phyloP scores from a whole-genome alignment of 92 coral and sea anemone species.

The Pocillopora meandrina region DNA sequence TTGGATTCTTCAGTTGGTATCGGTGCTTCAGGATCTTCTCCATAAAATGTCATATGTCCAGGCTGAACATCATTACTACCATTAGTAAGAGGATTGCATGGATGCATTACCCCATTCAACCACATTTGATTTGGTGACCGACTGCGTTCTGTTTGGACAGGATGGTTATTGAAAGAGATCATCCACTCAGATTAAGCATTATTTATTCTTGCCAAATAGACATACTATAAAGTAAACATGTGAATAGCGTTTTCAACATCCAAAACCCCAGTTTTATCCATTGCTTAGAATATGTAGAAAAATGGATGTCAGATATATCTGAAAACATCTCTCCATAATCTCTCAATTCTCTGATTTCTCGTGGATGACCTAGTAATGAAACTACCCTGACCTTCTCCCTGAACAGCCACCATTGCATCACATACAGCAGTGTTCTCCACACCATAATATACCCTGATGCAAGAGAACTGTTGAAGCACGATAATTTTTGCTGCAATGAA shows the following conservation, averaged over 20 bases:
- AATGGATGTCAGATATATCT: conserved; percentile 57
- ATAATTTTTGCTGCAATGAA: no score
- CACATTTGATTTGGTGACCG: conserved; percentile 75
- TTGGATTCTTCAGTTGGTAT: conserved; percentile 51
- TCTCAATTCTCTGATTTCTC: conserved; percentile 72
- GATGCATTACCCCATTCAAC: conserved; percentile 66
- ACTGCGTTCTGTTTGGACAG: conserved; percentile 52
- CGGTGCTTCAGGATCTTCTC: conserved; percentile 65
- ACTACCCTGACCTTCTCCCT: conserved; percentile 68
- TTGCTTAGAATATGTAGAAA: conserved; percentile 69
- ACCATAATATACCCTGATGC: no score
- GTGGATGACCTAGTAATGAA: conserved; percentile 81
- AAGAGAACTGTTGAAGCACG: no score
- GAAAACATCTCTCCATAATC: conserved; percentile 78
- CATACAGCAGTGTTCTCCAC: no score
- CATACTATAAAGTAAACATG: conserved; percentile 46
- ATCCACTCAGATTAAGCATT: conserved; percentile 56
- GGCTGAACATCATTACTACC: no score
- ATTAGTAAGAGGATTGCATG: conserved; percentile 56
- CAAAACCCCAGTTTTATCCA: conserved; percentile 70
- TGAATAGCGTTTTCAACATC: conserved; percentile 62
- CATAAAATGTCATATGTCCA: conserved; percentile 45
- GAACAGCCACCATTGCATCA: background rate
- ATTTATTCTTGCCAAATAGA: conserved; percentile 48
- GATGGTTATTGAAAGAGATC: no score